Percentiles rank a stretch among this genome's conserved stretches.
Evolutionary conservation across 2,888 invertebrate genomes (phyloP).

Genomic region (Philhelius pedissequus): DNA sequence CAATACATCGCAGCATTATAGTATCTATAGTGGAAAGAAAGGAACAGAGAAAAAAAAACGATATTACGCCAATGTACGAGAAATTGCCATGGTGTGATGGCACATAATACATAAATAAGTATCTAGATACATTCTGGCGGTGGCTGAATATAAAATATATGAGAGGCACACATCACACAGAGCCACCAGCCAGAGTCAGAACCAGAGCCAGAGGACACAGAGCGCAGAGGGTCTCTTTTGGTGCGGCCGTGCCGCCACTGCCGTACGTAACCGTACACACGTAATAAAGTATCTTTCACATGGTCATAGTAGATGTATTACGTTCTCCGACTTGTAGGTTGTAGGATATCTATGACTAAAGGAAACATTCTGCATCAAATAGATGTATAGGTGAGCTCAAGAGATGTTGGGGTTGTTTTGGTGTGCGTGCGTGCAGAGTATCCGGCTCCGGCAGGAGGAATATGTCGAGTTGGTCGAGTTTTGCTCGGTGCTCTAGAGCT

Average conservation of each 20-base stretch:
- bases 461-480: constrained; percentile 19
- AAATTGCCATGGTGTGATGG: constrained; percentile 68
- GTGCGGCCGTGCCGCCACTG: constrained; percentile 2
- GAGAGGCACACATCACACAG: constrained; percentile 55
- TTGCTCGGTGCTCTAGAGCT: constrained; percentile 25
- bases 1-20: constrained; percentile 17
- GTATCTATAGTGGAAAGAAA: constrained; percentile 45
- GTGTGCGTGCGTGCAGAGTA: constrained; percentile 46
- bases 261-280: constrained; percentile 38
- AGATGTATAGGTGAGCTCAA: constrained; percentile 50
- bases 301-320: constrained; percentile 52
- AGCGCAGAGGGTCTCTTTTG: constrained; percentile 52
- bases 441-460: constrained; percentile 1
- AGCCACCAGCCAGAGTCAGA: no score
- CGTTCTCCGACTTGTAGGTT: constrained; percentile 30
- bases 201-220: constrained; percentile 24
- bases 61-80: constrained; percentile 63
- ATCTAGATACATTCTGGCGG: constrained; percentile 67
- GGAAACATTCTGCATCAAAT: constrained; percentile 61
- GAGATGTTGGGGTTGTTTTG: not conserved
- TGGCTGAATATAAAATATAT: constrained; percentile 68
- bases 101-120: constrained; percentile 69
- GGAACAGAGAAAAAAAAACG: constrained; percentile 55
- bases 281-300: constrained; percentile 68
- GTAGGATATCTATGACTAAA: constrained; percentile 18